A percentile compares a stretch with the other conserved stretches of the same genome.
Conservation (phyloP, 2,113 vertebrate species). For the Pipra filicauda region DNA sequence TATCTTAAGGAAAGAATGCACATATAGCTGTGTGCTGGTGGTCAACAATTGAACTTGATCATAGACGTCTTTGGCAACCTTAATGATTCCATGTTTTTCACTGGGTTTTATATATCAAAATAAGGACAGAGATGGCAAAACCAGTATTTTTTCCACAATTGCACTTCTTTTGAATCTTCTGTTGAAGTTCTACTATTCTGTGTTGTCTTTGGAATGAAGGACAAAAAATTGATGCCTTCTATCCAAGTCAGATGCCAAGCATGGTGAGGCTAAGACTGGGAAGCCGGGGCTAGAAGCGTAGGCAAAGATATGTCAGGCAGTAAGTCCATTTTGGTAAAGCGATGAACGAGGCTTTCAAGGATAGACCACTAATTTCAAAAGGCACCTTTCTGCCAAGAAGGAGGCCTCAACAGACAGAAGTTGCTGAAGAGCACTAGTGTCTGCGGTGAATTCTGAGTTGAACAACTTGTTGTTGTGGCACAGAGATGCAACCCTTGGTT, state of each 20-base stretch:
- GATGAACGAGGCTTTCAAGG: neutral
- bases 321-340: neutral
- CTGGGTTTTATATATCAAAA: neutral
- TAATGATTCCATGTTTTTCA: neutral
- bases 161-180: neutral
- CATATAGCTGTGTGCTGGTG: neutral
- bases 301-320: neutral
- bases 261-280: accelerated
- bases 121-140: neutral
- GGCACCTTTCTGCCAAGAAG: neutral
- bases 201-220: neutral
- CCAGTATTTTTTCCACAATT: neutral
- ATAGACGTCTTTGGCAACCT: neutral
- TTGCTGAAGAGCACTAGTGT: neutral
- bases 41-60: accelerated
- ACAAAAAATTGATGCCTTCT: neutral
- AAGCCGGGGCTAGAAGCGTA: neutral
- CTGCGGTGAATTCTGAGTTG: neutral
- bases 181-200: neutral
- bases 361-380: neutral
- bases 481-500: accelerated
- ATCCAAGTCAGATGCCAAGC: neutral
- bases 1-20: neutral
- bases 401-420: neutral
- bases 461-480: neutral